Base-by-base conservation (phyloP, 2,113 vertebrate species). In the Xerus inauris region DNA sequence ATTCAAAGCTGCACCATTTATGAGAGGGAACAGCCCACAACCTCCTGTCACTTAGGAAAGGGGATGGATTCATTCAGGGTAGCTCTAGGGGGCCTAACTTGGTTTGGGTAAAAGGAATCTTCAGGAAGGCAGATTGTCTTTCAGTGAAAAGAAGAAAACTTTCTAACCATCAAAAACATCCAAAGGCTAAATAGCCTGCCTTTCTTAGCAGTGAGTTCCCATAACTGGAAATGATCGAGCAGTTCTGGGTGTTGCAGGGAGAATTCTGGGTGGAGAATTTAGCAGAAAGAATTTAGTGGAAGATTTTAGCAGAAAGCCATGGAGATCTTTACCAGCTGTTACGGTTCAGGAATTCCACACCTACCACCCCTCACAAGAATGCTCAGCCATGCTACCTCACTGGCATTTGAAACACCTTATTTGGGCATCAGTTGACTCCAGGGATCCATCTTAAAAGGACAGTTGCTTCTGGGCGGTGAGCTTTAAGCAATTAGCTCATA, bases 401-500 rank as follows among this genome's bases (percentile, higher is more conserved):
- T 3, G 59, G 64, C 12, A 40, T 42, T 72, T 42, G 86, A 80
- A 76, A 89, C 91, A 90, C 45, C 40, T 30, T 69, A 38, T 65
- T 69, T 83, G 45, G n/a, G n/a, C 51, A 19, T 64, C 64, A 28
- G 80, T 30, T 35, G 77, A 77, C 76, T 76, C 26, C 51, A 20
- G 57, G 47, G 71, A 80, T 72, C 75, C 45, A 84, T 59, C 95
- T 57, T 57, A 59, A 76, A 69, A 84, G 12, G 24, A 82, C 24
- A 72, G 6, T 77, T 73, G 51, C 64, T 91, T 94, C 80, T 97
- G 77, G 42, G 64, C 17, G 62, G 22, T 24, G 4, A 76, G 40
- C 71, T 87, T 91, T 87, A 85, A 90, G 38, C n/a, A 87, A 54
- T 95, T 82, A 85, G 65, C 90, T 82, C 35, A 49, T 54, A 88